Percentiles rank a stretch among this genome's conserved stretches.
phyloP scores from a whole-genome alignment of 1,140 invertebrate species.

The Rhizoglyphus robini region DNA sequence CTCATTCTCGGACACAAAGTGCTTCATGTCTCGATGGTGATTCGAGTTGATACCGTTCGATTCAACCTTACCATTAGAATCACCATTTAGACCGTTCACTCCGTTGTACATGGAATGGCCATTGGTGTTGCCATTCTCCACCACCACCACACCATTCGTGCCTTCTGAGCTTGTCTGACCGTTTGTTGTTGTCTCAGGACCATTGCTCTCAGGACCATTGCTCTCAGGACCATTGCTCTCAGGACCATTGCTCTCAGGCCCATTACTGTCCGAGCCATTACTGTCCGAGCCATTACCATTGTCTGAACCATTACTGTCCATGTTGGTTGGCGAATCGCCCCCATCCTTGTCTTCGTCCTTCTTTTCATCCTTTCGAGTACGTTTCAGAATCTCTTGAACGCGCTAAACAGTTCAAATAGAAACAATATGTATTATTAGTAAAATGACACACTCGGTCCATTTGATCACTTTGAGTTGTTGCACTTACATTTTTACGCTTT shows the following conservation, averaged over 20 bases:
- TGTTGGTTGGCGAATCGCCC: too few relatives aligned
- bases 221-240: background rate
- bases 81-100: too few relatives aligned
- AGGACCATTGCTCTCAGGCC: background rate
- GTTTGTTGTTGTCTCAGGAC: background rate
- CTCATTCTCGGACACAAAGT: background rate
- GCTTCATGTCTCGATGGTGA: background rate
- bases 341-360: background rate
- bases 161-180: background rate
- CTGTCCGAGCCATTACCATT: background rate
- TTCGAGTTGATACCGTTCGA: background rate
- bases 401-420: background rate
- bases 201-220: background rate
- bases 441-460: too few relatives aligned
- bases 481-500: constrained; percentile 8
- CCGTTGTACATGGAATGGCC: too few relatives aligned
- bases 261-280: background rate
- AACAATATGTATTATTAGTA: background rate
- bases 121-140: background rate
- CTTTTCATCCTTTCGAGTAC: constrained; percentile 1
- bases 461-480: too few relatives aligned
- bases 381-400: constrained; percentile 4
- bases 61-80: too few relatives aligned
- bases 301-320: background rate
- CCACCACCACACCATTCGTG: background rate